A percentile compares a stretch with the other conserved stretches of the same genome.
These are phyloP conservation scores for Pluvialis apricaria DNA, from an alignment of 2,113 vertebrate species.

Conservation along the genomic window DNA sequence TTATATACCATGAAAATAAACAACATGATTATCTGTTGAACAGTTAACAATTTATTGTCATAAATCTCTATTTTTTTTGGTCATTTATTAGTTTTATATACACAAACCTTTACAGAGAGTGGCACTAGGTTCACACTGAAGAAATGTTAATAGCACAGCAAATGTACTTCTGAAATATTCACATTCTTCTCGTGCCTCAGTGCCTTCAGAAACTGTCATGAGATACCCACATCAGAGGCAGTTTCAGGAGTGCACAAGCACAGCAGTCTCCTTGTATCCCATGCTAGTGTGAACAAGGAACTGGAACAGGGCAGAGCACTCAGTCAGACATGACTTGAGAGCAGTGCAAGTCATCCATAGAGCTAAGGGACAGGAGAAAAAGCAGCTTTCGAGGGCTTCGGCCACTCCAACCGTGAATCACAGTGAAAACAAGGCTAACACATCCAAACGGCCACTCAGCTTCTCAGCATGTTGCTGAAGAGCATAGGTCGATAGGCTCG, in stretches of 20 bases:
- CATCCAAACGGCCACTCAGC: neutral
- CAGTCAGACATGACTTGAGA: neutral
- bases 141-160: neutral
- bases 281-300: neutral
- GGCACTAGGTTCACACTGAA: neutral
- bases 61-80: neutral
- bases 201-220: neutral
- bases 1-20: neutral
- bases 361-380: neutral
- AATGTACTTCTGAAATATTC: neutral
- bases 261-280: neutral
- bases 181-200: neutral
- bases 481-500: slow-evolving; percentile 9
- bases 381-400: neutral
- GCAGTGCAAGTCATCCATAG: too few relatives aligned
- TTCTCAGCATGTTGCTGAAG: neutral
- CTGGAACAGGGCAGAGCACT: neutral
- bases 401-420: neutral
- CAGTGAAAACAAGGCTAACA: neutral
- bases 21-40: neutral
- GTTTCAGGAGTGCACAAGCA: neutral
- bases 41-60: neutral
- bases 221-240: neutral
- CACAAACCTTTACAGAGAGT: neutral
- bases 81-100: neutral